These are phyloP conservation scores for Melanerpes formicivorus DNA, from an alignment of 2,113 vertebrate species.

Conservation along the genomic window DNA sequence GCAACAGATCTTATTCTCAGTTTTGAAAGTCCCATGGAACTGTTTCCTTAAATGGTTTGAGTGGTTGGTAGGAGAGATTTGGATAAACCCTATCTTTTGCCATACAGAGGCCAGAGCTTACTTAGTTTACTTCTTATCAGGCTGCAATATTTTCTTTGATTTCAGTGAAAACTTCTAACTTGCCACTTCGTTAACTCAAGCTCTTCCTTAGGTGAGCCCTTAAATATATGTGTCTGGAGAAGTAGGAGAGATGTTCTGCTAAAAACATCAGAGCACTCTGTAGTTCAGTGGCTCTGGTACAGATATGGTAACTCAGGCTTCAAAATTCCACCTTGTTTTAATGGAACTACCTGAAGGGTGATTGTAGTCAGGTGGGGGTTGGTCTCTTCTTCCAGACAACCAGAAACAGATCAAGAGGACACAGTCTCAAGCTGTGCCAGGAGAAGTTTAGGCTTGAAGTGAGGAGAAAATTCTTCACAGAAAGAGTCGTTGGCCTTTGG, in stretches of 20 bases:
- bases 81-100: neutral
- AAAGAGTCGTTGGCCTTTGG: too few relatives aligned
- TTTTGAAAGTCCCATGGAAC: neutral
- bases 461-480: too few relatives aligned
- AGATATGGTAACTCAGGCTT: neutral
- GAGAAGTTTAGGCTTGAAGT: too few relatives aligned
- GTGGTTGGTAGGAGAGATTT: neutral
- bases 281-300: neutral
- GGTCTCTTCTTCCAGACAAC: too few relatives aligned
- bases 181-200: neutral
- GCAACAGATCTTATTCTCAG: neutral
- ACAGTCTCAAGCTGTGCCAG: too few relatives aligned
- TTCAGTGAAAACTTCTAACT: neutral
- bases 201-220: neutral
- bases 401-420: too few relatives aligned
- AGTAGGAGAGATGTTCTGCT: neutral
- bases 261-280: neutral
- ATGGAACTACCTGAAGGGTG: neutral
- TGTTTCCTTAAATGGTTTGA: neutral
- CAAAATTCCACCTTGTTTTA: neutral
- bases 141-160: neutral
- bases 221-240: neutral
- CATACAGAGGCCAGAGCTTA: neutral
- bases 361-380: too few relatives aligned
- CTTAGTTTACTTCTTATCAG: neutral